Base-by-base conservation (phyloP, 92 coral and sea anemone genomes). In the Micromussa lordhowensis region DNA sequence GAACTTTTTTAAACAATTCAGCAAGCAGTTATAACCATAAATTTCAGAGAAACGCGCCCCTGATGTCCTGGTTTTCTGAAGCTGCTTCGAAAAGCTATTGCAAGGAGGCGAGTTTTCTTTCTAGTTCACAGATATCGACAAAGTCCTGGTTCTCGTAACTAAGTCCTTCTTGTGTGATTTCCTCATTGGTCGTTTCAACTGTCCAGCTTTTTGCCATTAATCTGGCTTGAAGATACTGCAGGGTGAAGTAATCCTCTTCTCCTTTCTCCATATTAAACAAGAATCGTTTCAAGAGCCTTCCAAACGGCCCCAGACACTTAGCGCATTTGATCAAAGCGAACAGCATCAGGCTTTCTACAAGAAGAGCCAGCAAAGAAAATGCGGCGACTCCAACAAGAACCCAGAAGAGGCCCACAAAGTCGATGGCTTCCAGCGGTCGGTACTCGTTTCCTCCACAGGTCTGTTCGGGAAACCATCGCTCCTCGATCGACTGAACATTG, bases 391-490 rank as follows among this genome's bases (percentile, higher is more conserved):
- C 76, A 18, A 75, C 32, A 13, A 95, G 86, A 13, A 82, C 82
- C 34, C 85, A 29, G 73, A 93, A 93, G 73, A 95, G 84, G 24
- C 94, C 93, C 19, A 86, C 77, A 54, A 95, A 78, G 66, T 95
- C 92, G 49, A 80, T 76, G 31, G 58, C 19, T 78, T 82, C 74
- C 3, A 79, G 66, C 10, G 70, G 69, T 58, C 82, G 82, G 32
- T 63, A 34, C 13, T 71, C 54, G 17, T n/a, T 64, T 36, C 63
- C 69, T n/a, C 24, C 44, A 53, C 93, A 85, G 24, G 88, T 13
- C 9, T 70, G 75, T 53, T 77, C 28, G 36, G 86, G 92, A 91
- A 90, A 93, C 61, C 91, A 91, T 18, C 82, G 86, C 32, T 83
- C 64, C 78, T 63, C 77, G 21, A 93, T 83, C n/a, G 79, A 83